Percentiles rank a stretch among this genome's conserved stretches.
These are phyloP conservation scores for Nibea albiflora DNA, from an alignment of 2,113 vertebrate genomes.

Conservation along the genomic window DNA sequence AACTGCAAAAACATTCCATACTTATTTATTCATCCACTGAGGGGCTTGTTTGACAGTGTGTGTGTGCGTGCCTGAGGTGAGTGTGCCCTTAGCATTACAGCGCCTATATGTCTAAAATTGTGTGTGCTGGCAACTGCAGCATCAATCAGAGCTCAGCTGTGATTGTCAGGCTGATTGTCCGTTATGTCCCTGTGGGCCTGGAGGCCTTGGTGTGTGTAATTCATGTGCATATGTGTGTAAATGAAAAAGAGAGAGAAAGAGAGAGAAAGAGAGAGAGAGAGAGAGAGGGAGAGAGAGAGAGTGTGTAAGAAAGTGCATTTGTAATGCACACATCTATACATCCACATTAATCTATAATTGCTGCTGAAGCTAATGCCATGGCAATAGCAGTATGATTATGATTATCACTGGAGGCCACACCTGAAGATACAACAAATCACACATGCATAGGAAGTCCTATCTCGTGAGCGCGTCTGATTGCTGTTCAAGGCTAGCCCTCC, in stretches of 20 bases:
- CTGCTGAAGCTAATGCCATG: slow-evolving; percentile 57
- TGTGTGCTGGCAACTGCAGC: slow-evolving; percentile 61
- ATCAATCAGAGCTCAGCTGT: slow-evolving; percentile 79
- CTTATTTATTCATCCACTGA: slow-evolving; percentile 52
- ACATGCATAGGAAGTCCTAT: slow-evolving; percentile 66
- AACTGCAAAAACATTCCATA: slow-evolving; percentile 31
- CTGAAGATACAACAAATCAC: slow-evolving; percentile 76
- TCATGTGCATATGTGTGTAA: slow-evolving; percentile 40
- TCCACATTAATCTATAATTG: slow-evolving; percentile 74
- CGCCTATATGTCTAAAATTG: slow-evolving; percentile 48
- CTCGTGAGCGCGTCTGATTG: slow-evolving; percentile 52
- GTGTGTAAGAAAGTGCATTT: slow-evolving; percentile 10
- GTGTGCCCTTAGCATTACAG: slow-evolving; percentile 45
- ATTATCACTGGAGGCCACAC: slow-evolving; percentile 76
- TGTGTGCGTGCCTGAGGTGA: slow-evolving; percentile 6
- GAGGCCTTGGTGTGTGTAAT: slow-evolving; percentile 66
- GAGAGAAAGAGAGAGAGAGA: neutral
- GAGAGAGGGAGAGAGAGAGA: neutral
- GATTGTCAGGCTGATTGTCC: slow-evolving; percentile 79
- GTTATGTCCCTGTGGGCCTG: slow-evolving; percentile 61
- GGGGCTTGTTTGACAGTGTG: slow-evolving; percentile 27
- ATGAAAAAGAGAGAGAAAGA: neutral
- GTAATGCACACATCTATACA: slow-evolving; percentile 66
- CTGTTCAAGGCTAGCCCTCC: slow-evolving; percentile 73
- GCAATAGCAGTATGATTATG: slow-evolving; percentile 68